phyloP scores from a whole-genome alignment of 2,113 vertebrate genomes.

The Macquaria australasica region DNA sequence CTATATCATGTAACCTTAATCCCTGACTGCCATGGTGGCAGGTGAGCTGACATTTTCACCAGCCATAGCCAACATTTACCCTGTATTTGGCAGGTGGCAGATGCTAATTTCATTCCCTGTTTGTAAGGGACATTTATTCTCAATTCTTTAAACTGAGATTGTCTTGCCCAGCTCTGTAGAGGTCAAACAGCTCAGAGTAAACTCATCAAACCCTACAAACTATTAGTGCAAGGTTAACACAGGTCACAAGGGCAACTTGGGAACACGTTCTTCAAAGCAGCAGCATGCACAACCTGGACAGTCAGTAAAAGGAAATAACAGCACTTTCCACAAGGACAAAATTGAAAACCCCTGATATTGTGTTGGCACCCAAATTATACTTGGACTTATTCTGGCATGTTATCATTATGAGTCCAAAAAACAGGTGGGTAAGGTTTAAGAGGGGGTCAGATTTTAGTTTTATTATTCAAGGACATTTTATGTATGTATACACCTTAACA shows the following conservation, averaged over 20 bases:
- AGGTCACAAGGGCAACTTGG: neutral
- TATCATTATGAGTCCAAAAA: neutral
- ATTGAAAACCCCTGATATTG: neutral
- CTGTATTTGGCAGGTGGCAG: too few species aligned
- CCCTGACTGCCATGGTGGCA: too few species aligned
- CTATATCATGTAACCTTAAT: too few species aligned
- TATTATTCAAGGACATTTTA: neutral
- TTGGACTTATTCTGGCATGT: neutral
- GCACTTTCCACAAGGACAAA: neutral
- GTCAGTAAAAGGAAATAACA: neutral
- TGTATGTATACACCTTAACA: neutral
- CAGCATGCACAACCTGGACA: too few species aligned
- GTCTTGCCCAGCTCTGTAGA: neutral
- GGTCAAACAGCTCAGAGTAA: neutral
- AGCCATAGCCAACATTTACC: too few species aligned
- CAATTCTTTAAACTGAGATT: neutral
- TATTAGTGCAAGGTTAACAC: neutral
- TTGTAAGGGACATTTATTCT: neutral
- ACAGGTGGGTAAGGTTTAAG: neutral
- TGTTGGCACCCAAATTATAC: neutral
- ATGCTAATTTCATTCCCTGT: too few species aligned
- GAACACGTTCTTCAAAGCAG: neutral
- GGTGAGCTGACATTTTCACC: too few species aligned
- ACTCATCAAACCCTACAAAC: neutral
- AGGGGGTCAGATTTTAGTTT: neutral